Conservation (phyloP, 2,113 vertebrate genomes). For the Thomomys bottae region DNA sequence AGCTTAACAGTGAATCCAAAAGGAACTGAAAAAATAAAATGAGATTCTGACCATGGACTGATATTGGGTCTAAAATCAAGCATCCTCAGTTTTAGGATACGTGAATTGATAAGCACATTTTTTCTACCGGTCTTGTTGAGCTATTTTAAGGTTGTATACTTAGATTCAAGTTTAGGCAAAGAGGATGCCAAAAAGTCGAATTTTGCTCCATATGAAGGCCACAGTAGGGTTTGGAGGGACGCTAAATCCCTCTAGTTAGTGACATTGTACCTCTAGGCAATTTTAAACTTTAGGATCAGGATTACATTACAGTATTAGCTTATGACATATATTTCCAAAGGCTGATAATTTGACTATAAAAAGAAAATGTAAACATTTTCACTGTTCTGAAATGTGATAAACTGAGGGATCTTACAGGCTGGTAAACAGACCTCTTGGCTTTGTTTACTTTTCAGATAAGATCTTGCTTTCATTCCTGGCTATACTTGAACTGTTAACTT, state of each 20-base stretch:
- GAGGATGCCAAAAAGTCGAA: slow-evolving; percentile 40
- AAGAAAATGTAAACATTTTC: slow-evolving; percentile 27
- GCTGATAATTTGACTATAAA: slow-evolving; percentile 56
- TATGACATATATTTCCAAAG: slow-evolving; percentile 22
- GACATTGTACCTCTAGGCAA: slow-evolving; percentile 10
- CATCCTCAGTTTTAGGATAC: slow-evolving; percentile 32
- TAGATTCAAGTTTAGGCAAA: slow-evolving; percentile 46
- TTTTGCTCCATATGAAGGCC: neutral
- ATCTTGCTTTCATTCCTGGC: too few species aligned
- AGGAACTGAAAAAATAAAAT: slow-evolving; percentile 81
- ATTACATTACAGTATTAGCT: slow-evolving; percentile 18
- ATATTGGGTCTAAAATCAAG: slow-evolving; percentile 65
- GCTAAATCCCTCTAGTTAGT: slow-evolving; percentile 29
- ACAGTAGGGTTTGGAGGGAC: neutral
- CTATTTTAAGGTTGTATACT: slow-evolving; percentile 24
- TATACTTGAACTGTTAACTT: too few species aligned
- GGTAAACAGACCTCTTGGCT: neutral
- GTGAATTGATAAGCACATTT: slow-evolving; percentile 39
- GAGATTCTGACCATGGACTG: slow-evolving; percentile 55
- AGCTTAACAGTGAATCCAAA: slow-evolving; percentile 78
- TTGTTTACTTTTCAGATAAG: too few species aligned
- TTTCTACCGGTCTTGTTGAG: slow-evolving; percentile 19
- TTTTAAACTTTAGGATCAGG: slow-evolving; percentile 47
- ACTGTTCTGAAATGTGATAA: slow-evolving; percentile 41
- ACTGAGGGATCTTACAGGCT: neutral